A percentile compares a stretch with the other conserved stretches of the same genome.
phyloP scores from a whole-genome alignment of 2,113 vertebrate species.

The Cololabis saira region DNA sequence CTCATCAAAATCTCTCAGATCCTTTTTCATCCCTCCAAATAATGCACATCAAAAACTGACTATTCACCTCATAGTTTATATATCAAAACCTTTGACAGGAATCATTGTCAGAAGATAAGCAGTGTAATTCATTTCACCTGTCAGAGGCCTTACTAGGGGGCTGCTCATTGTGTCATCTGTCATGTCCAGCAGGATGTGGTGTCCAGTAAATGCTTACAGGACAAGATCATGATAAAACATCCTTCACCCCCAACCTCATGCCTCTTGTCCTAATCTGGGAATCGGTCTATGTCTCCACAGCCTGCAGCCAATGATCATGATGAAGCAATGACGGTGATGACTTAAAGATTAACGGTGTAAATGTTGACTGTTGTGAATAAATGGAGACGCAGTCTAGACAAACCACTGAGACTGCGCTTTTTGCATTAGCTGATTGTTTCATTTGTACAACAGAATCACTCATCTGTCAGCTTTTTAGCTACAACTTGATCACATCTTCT shows the following conservation, averaged over 20 bases:
- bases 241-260: not conserved
- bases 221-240: not conserved
- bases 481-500: not conserved
- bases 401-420: not conserved
- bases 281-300: not conserved
- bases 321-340: not conserved
- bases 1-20: not conserved
- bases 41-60: not conserved
- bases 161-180: not conserved
- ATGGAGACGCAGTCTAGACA: conserved; percentile 1
- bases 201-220: not conserved
- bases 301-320: not conserved
- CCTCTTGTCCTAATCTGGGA: not conserved
- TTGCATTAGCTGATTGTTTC: conserved; percentile 35
- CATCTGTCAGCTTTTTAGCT: conserved; percentile 14
- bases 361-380: conserved; percentile 18
- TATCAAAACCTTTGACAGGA: not conserved
- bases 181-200: not conserved
- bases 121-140: not conserved
- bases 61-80: not conserved
- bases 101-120: not conserved
- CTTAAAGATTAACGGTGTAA: conserved; percentile 4
- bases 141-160: not conserved
- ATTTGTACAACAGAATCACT: conserved; percentile 16
- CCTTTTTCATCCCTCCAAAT: not conserved